Base-by-base conservation (phyloP, 2,888 invertebrate genomes). In the Hirtodrosophila alboralis region DNA sequence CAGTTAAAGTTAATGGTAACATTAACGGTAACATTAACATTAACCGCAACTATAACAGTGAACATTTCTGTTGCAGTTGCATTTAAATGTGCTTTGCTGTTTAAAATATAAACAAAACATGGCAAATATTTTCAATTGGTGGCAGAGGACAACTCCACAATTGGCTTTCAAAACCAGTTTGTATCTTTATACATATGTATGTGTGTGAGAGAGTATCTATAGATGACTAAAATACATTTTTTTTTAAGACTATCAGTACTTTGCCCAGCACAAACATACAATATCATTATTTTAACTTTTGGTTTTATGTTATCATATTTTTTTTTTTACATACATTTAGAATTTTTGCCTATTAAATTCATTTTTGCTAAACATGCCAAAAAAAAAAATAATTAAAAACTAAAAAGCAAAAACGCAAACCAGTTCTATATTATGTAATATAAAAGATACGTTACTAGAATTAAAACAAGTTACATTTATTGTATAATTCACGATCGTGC, bases 181-280 rank as follows among this genome's bases (percentile, higher is more conserved):
- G 31, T 7, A 21, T 49, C 33, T n/a, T 21, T 54, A 10, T 41
- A 18, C 4, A 18, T 18, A 34, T 41, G 12, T 36, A 9, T 44
- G 13, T 33, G 6, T 33, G 21, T 41, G 10, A 30, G n/a, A 6
- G 27, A 23, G 27, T 58, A 14, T 58, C 13, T 27, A 18, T 58
- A 21, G 45, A 40, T 44, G 47, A 23, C 30, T 44, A 31, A 58
- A 53, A 58, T 62, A 49, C 41, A 53, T 68, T 4, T 7, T 23
- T 26, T 44, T 53, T 64, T 47, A 40, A 13, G 28, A 37, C 65
- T 69, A 69, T 69, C 69, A 70, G 69, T 69, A 69, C 69, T 40
- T 48, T 60, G 51, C 31, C 30, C 14, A 65, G 51, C 65, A 48
- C 71, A 69, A 51, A 49, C 66, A 53, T 28, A 51, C 8, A 56